phyloP scores from a whole-genome alignment of 2,888 invertebrate genomes.

The Ametastegia equiseti region DNA sequence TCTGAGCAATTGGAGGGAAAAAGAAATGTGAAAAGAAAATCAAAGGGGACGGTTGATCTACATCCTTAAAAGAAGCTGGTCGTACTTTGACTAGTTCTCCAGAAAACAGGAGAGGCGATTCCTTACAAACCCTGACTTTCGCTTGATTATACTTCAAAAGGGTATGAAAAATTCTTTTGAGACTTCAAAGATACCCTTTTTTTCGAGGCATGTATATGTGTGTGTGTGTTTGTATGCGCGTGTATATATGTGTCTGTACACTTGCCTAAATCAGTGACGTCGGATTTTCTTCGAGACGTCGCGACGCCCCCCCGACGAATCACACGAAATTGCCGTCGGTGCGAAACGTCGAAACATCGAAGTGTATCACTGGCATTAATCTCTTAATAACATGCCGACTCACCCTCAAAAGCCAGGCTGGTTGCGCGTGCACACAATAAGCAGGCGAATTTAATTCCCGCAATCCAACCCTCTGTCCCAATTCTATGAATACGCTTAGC shows the following conservation, averaged over 20 bases:
- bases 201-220: not conserved
- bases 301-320: not conserved
- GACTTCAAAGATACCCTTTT: too few relatives aligned
- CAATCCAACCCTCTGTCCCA: conserved; percentile 59
- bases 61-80: too few relatives aligned
- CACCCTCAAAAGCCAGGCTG: conserved; percentile 50
- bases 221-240: too few relatives aligned
- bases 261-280: not conserved
- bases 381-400: conserved; percentile 58
- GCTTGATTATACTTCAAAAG: not conserved
- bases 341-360: conserved; percentile 42
- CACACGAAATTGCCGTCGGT: not conserved
- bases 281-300: not conserved
- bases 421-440: conserved; percentile 61
- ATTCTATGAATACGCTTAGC: conserved; percentile 65
- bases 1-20: too few relatives aligned
- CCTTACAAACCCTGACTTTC: not conserved
- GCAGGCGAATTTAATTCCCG: conserved; percentile 69
- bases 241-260: too few relatives aligned
- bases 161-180: not conserved
- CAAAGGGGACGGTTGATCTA: too few relatives aligned
- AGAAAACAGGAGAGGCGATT: too few relatives aligned
- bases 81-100: too few relatives aligned
- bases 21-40: too few relatives aligned
- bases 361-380: conserved; percentile 52